These are phyloP conservation scores for Synchiropus splendidus DNA, from an alignment of 2,113 vertebrate genomes.

Conservation along the genomic window DNA sequence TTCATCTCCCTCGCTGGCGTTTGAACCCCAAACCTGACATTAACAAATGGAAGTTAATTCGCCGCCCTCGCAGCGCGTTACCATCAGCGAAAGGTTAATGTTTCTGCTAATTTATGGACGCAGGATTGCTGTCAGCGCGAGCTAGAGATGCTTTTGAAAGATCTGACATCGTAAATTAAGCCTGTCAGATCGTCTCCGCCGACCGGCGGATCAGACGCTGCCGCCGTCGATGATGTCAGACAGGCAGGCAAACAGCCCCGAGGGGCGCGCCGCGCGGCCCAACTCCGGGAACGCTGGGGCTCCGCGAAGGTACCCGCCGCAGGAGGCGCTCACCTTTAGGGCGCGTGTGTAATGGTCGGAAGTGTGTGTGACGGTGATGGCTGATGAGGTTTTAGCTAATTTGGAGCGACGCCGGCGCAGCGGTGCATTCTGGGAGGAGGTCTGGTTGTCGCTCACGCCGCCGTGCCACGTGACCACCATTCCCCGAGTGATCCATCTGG, in stretches of 20 bases:
- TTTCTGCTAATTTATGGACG: conserved; percentile 79
- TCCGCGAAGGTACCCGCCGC: conserved; percentile 27
- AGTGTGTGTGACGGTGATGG: conserved; percentile 17
- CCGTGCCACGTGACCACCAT: too few species aligned
- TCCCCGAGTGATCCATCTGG: too few species aligned
- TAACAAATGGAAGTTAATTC: conserved; percentile 72
- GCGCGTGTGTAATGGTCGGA: conserved; percentile 19
- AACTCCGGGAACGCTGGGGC: conserved; percentile 31
- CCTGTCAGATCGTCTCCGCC: conserved; percentile 69
- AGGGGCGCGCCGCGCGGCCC: conserved; percentile 58
- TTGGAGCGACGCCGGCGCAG: conserved; percentile 18
- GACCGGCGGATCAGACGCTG: conserved; percentile 63
- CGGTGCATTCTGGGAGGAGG: conserved; percentile 26
- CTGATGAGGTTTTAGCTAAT: conserved; percentile 42
- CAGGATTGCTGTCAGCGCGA: conserved; percentile 69
- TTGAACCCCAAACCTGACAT: conserved; percentile 63
- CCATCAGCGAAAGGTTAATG: conserved; percentile 77
- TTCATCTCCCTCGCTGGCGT: conserved; percentile 45
- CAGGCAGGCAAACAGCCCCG: conserved; percentile 62
- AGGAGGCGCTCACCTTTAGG: conserved; percentile 31
- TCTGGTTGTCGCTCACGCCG: too few species aligned
- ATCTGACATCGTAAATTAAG: conserved; percentile 75
- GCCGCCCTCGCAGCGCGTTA: conserved; percentile 64
- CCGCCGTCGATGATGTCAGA: conserved; percentile 68
- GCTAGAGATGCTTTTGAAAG: conserved; percentile 70